Conservation (phyloP, 1,140 invertebrate species). For the Venustaconcha ellipsiformis region DNA sequence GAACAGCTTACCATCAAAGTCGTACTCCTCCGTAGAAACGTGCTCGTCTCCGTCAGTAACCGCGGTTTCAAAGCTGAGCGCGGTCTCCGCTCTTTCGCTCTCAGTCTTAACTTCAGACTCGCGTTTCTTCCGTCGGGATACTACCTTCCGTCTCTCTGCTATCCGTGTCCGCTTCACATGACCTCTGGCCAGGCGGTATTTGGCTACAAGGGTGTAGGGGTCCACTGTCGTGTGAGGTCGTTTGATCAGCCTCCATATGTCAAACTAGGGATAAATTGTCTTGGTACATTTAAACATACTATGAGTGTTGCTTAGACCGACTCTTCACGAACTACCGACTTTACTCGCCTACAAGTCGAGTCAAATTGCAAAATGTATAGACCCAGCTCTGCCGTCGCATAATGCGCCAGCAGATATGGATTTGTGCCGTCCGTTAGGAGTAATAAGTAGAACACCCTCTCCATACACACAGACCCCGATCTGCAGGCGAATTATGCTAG, state of each 20-base stretch:
- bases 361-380: too few species aligned
- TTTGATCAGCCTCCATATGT: conserved; percentile 29
- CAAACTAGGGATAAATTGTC: conserved; percentile 17
- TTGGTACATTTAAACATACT: too few species aligned
- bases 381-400: too few species aligned
- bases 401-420: too few species aligned
- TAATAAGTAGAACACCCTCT: too few species aligned
- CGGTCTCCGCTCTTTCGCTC: neutral
- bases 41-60: neutral
- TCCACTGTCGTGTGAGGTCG: conserved; percentile 17
- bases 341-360: too few species aligned
- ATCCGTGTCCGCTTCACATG: conserved; percentile 8
- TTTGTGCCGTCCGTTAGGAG: too few species aligned
- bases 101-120: conserved; percentile 9
- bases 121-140: conserved; percentile 13
- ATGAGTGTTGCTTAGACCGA: too few species aligned
- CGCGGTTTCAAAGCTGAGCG: neutral
- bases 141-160: neutral
- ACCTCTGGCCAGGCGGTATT: conserved; percentile 23
- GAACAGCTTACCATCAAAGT: conserved; percentile 1
- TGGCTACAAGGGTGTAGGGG: conserved; percentile 29
- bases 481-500: too few species aligned
- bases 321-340: too few species aligned
- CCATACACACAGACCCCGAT: too few species aligned
- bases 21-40: neutral